Conservation (phyloP, 2,888 invertebrate species). For the Physocephala rufipes region DNA sequence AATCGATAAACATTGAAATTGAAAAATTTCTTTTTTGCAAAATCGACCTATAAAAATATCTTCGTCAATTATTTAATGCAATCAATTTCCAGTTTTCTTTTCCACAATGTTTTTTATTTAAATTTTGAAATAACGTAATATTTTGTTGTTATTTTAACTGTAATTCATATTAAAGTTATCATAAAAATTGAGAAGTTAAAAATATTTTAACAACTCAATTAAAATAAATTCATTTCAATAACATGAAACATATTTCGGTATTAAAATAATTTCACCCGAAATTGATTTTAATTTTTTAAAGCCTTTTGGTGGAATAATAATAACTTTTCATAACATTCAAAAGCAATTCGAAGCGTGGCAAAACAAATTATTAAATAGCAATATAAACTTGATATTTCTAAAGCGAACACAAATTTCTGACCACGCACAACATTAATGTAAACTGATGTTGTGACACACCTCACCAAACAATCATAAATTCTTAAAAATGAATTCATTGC, state of each 20-base stretch:
- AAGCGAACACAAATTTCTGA: no score
- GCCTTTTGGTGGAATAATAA: no score
- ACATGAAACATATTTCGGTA: neutral
- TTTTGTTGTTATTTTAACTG: neutral
- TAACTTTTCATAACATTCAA: no score
- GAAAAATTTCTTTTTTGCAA: neutral
- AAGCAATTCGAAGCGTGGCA: no score
- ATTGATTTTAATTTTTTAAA: neutral
- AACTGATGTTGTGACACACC: no score
- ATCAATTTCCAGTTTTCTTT: neutral
- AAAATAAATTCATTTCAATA: conserved; percentile 3
- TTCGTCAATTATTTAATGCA: neutral
- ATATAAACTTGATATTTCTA: no score
- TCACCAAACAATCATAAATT: no score
- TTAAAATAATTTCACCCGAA: neutral
- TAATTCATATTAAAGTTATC: neutral
- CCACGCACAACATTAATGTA: no score
- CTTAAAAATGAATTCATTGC: no score
- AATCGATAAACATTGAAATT: no score
- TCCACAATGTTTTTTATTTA: neutral
- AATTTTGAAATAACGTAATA: neutral
- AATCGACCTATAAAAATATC: neutral
- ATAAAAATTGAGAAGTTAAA: conserved; percentile 1
- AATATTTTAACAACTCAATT: conserved; percentile 11
- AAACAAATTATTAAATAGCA: no score